These are phyloP conservation scores for Acanthacorydalis orientalis DNA, from an alignment of 2,888 invertebrate species.

Conservation along the genomic window DNA sequence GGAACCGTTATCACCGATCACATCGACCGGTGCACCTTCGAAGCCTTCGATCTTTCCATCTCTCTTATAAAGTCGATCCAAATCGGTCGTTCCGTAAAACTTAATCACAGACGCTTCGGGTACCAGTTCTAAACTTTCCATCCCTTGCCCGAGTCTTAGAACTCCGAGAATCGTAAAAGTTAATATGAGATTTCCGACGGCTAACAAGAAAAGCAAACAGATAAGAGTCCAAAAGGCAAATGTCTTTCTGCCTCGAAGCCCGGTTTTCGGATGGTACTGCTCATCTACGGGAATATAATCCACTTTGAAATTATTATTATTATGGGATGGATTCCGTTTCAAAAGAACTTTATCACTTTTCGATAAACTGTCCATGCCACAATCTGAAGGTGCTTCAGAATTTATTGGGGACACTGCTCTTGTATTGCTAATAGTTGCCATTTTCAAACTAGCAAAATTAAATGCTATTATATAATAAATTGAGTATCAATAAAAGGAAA, in stretches of 20 bases:
- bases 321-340: constrained; percentile 18
- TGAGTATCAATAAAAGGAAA: too few relatives aligned
- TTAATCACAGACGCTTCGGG: constrained; percentile 57
- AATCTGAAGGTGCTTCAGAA: constrained; percentile 21
- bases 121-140: constrained; percentile 72
- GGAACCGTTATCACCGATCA: constrained; percentile 24
- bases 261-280: constrained; percentile 19
- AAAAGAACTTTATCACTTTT: constrained; percentile 19
- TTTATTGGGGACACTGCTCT: constrained; percentile 17
- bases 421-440: constrained; percentile 2
- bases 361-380: constrained; percentile 19
- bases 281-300: constrained; percentile 22
- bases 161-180: constrained; percentile 71
- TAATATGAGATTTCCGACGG: constrained; percentile 61
- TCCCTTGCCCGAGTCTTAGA: constrained; percentile 60
- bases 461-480: too few relatives aligned
- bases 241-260: constrained; percentile 35
- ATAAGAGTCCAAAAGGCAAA: constrained; percentile 70
- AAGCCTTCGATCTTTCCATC: constrained; percentile 49
- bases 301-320: constrained; percentile 20
- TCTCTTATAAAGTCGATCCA: constrained; percentile 60
- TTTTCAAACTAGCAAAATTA: not conserved
- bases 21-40: constrained; percentile 33
- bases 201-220: constrained; percentile 48
- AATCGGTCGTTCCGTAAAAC: constrained; percentile 58